These are phyloP conservation scores for Cyclopterus lumpus DNA, from an alignment of 2,797 vertebrate species.

Conservation along the genomic window DNA sequence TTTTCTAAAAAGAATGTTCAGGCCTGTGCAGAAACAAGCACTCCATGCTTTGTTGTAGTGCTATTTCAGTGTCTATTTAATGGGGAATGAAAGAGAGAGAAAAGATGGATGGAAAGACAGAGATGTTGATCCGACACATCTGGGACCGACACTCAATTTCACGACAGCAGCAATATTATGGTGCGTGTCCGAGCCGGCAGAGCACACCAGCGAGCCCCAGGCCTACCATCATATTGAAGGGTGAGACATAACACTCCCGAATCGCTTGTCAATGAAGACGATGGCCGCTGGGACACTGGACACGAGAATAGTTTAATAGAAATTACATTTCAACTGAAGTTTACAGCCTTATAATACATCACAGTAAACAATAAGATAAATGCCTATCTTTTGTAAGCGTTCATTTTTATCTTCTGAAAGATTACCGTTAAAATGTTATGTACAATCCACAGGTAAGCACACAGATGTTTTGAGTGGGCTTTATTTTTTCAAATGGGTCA, in stretches of 20 bases:
- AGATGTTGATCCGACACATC: slow-evolving; percentile 64
- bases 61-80: slow-evolving; percentile 50
- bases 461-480: background rate
- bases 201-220: slow-evolving; percentile 51
- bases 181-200: slow-evolving; percentile 42
- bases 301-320: slow-evolving; percentile 64
- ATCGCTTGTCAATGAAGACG: slow-evolving; percentile 68
- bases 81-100: slow-evolving; percentile 40
- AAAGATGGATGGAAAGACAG: slow-evolving; percentile 55
- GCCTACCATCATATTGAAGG: slow-evolving; percentile 67
- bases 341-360: slow-evolving; percentile 69
- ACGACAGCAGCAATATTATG: slow-evolving; percentile 63
- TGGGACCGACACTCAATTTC: slow-evolving; percentile 67
- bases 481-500: background rate
- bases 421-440: background rate
- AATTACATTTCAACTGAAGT: slow-evolving; percentile 66
- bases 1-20: slow-evolving; percentile 61
- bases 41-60: slow-evolving; percentile 38
- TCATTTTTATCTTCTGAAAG: slow-evolving; percentile 33
- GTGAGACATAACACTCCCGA: slow-evolving; percentile 59
- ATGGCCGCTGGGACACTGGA: slow-evolving; percentile 60
- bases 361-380: slow-evolving; percentile 40
- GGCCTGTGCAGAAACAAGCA: slow-evolving; percentile 38
- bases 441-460: slow-evolving; percentile 20
- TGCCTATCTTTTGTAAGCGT: slow-evolving; percentile 28